Base-by-base conservation (phyloP, 2,888 invertebrate species). In the Thereva unica region DNA sequence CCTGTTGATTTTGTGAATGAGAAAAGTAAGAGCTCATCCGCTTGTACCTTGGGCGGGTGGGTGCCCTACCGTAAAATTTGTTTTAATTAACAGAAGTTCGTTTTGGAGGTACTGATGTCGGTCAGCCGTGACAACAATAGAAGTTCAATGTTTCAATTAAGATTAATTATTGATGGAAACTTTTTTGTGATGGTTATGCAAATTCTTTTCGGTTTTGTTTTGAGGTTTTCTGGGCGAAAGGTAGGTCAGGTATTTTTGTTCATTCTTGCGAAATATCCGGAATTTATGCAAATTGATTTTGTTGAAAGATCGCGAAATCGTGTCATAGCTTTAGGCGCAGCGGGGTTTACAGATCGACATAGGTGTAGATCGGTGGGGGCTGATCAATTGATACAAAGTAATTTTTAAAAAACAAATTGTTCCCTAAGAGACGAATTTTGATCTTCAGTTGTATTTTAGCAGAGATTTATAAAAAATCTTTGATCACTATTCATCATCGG, bases 71-170 rank as follows among this genome's bases (percentile, higher is more conserved):
- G 23, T 23, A 23, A 61, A 40, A 9, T 41, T 12, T 38, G 49
- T 61, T 8, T 35, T 23, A 35, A 23, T 41, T 61, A 34, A 50
- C 45, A 40, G 37, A 35, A 9, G 9, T n/a, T 12, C 40, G 41
- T 50, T 8, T 34, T 50, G n/a, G 34, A 41, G 37, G 35, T 50
- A 9, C 4, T 41, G 50, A 9, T 10, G 47, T 47, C 38, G 47
- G 47, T 59, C 7, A 12, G 23, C 5, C 50, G 34, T 45, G 8
- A 45, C 8, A 12, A 35, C 68, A 69, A 71, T 74, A n/a, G 77
- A 77, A 70, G 75, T 76, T 50, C 73, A 78, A 72, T 67, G 61
- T 64, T 67, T 59, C 40, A 6, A 10, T 54, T 64, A 10, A 2
- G 23, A 2, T 23, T 23, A 37, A 49, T 5, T 41, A 50, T 45